phyloP scores from a whole-genome alignment of 2,113 vertebrate genomes.

The Ptyas mucosa region DNA sequence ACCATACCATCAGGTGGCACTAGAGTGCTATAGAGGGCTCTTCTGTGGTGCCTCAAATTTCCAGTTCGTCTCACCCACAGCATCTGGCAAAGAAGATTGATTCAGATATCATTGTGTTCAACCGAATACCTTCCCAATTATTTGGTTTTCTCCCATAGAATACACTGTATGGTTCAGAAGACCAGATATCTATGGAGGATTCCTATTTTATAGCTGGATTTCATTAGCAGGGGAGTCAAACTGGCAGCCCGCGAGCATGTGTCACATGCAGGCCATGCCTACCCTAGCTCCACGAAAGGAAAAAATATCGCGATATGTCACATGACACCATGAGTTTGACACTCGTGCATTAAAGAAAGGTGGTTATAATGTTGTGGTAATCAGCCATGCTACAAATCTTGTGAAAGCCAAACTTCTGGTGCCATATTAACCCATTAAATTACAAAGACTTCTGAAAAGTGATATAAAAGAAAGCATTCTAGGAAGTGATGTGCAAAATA shows the following conservation, averaged over 20 bases:
- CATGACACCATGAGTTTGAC: too few relatives aligned
- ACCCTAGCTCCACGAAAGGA: too few relatives aligned
- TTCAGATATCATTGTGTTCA: conserved; percentile 3
- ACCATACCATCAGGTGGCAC: conserved; percentile 70
- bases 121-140: too few relatives aligned
- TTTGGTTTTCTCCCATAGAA: neutral
- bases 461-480: neutral
- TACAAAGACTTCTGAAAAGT: neutral
- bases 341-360: neutral
- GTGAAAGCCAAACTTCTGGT: neutral
- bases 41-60: neutral
- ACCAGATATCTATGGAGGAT: neutral
- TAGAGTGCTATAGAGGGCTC: conserved; percentile 41
- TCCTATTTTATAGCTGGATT: neutral
- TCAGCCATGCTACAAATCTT: neutral
- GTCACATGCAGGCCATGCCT: too few relatives aligned
- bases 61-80: neutral
- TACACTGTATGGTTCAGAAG: neutral
- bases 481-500: accelerated
- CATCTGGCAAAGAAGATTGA: conserved; percentile 54
- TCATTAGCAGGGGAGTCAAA: neutral
- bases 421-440: neutral
- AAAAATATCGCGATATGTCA: too few relatives aligned
- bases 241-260: too few relatives aligned
- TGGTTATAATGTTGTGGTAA: neutral